A percentile compares a stretch with the other conserved stretches of the same genome.
These are phyloP conservation scores for Latrodectus elegans DNA, from an alignment of 2,888 invertebrate species.

Conservation along the genomic window DNA sequence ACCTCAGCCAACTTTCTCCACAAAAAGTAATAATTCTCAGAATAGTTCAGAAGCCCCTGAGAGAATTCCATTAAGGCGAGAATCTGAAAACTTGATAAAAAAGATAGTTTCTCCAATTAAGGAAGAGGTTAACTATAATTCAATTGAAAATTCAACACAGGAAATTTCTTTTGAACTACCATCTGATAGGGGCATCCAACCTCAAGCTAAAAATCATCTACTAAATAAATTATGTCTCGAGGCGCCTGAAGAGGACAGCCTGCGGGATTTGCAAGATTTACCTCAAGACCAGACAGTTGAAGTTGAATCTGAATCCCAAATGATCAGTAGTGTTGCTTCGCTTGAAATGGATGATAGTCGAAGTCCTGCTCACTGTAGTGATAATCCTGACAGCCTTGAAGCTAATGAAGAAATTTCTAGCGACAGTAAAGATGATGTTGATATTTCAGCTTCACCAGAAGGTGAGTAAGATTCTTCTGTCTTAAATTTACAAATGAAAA, in stretches of 20 bases:
- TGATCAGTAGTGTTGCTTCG: constrained; percentile 25
- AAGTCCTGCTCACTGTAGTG: constrained; percentile 57
- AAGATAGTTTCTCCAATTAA: constrained; percentile 65
- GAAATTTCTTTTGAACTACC: constrained; percentile 43
- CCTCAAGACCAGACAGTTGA: constrained; percentile 54
- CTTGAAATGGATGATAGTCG: constrained; percentile 44
- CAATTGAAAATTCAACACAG: constrained; percentile 30
- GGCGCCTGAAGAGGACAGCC: constrained; percentile 62
- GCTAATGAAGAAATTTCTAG: constrained; percentile 59
- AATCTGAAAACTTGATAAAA: constrained; percentile 45
- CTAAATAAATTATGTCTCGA: constrained; percentile 47
- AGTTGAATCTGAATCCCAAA: constrained; percentile 24
- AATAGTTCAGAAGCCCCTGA: constrained; percentile 28
- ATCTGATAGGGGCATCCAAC: constrained; percentile 11
- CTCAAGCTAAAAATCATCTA: constrained; percentile 36
- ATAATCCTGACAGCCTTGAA: constrained; percentile 65
- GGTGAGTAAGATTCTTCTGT: constrained; percentile 31
- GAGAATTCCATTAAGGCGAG: constrained; percentile 24
- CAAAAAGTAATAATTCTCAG: constrained; percentile 23
- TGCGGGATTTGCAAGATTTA: constrained; percentile 60
- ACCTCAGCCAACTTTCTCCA: constrained; percentile 28
- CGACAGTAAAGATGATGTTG: constrained; percentile 64
- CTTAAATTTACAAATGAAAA: neutral
- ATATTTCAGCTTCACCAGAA: constrained; percentile 42
- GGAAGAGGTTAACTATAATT: constrained; percentile 52